Percentiles rank a stretch among this genome's conserved stretches.
phyloP scores from a whole-genome alignment of 1,140 invertebrate genomes.

The Proctacanthus coquilletti region DNA sequence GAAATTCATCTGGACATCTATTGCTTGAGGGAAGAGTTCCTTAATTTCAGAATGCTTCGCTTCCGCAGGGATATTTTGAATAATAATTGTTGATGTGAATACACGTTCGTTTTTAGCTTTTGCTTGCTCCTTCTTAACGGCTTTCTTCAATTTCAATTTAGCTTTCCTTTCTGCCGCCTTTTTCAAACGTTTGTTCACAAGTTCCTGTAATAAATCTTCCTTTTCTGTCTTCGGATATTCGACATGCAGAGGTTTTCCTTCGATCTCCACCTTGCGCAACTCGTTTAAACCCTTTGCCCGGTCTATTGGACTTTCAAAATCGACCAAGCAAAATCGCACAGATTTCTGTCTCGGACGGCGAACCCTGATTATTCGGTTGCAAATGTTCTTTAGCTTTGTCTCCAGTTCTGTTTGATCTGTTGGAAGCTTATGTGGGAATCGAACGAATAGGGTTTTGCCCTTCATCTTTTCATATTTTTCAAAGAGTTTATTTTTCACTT shows the following conservation, averaged over 20 bases:
- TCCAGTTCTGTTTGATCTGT: slow-evolving; percentile 16
- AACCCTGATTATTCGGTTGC: slow-evolving; percentile 14
- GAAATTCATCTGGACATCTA: slow-evolving; percentile 22
- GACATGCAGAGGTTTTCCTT: slow-evolving; percentile 13
- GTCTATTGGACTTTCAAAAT: slow-evolving; percentile 15
- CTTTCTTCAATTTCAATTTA: slow-evolving; percentile 15
- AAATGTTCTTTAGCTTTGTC: slow-evolving; percentile 12
- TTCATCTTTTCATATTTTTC: slow-evolving; percentile 16
- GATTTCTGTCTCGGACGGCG: slow-evolving; percentile 21
- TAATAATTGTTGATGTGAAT: slow-evolving; percentile 21
- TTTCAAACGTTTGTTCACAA: slow-evolving; percentile 18
- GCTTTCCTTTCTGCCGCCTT: slow-evolving; percentile 17
- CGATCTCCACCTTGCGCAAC: slow-evolving; percentile 11
- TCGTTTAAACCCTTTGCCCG: slow-evolving; percentile 14
- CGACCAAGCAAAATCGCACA: slow-evolving; percentile 21
- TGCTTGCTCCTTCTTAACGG: slow-evolving; percentile 11
- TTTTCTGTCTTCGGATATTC: slow-evolving; percentile 21
- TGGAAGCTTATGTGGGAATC: slow-evolving; percentile 21
- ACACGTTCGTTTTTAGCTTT: slow-evolving; percentile 6
- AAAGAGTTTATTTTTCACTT: slow-evolving; percentile 14
- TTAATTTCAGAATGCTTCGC: slow-evolving; percentile 15
- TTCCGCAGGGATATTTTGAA: slow-evolving; percentile 21
- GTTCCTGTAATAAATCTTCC: slow-evolving; percentile 18
- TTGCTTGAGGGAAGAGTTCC: slow-evolving; percentile 17
- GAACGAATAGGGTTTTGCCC: slow-evolving; percentile 19